Base-by-base conservation (phyloP, 2,888 invertebrate species). In the Leptothorax acervorum region DNA sequence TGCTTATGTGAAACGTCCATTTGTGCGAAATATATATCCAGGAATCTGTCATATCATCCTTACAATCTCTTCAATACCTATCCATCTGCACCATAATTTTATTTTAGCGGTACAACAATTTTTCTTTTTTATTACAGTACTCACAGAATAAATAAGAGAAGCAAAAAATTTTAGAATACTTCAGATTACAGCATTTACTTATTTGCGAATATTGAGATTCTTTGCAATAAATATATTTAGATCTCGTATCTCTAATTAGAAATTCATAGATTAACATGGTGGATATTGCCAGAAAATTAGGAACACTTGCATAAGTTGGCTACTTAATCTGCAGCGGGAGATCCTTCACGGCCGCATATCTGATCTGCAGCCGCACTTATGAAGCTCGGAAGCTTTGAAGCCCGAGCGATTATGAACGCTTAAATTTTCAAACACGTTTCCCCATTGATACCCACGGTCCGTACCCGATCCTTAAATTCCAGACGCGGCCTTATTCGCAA, bases 381-480 rank as follows among this genome's bases (percentile, higher is more conserved):
- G 18, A 73, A 73, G 48, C 39, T 31, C n/a, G 48, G 18, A 31
- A 68, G 42, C 55, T 45, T 28, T 18, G 18, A 45, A 45, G 28
- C 23, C 9, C 11, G 35, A 4, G 23, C 45, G 68, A 73, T 81
- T 81, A 81, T 73, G 60, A 60, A 39, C 39, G 73, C 48, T 81
- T 73, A 62, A 71, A 81, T 68, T 73, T 60, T 39, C 23, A 48
- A 81, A 81, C 60, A 73, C 23, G 73, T 39, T 71, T 70, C 53
- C 2, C 70, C 31, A 70, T 71, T 71, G 71, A 81, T 79, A 78
- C 35, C 70, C 55, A 11, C 23, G 18, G 18, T 28, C 62, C 55
- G 60, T 60, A 31, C 70, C 70, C 35, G 71, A 81, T 81, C 70
- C 60, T 71, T 71, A 60, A 60, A 48, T 57, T 66, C 76, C 65